These are phyloP conservation scores for Alosa sapidissima DNA, from an alignment of 2,797 vertebrate species.

Conservation along the genomic window DNA sequence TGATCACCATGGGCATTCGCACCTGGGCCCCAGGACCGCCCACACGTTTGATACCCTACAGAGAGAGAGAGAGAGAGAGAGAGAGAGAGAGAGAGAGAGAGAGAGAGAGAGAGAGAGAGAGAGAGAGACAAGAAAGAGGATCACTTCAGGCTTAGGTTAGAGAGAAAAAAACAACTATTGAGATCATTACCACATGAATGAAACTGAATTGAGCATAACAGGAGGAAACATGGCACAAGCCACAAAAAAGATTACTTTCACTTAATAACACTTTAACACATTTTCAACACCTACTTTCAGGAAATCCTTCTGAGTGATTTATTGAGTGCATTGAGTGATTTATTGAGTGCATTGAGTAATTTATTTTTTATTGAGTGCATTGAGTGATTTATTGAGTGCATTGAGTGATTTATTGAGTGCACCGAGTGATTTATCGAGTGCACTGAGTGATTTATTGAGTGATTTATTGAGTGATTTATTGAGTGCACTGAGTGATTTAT, in stretches of 20 bases:
- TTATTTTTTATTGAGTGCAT: too few relatives aligned
- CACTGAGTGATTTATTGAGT: too few relatives aligned
- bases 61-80: conserved; percentile 1
- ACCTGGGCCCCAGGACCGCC: conserved; percentile 74
- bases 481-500: too few relatives aligned
- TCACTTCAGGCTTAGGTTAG: not conserved
- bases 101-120: conserved; percentile 38
- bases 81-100: conserved; percentile 34
- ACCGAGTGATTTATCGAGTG: too few relatives aligned
- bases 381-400: too few relatives aligned
- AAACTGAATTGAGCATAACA: not conserved
- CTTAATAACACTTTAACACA: too few relatives aligned
- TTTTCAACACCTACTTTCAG: too few relatives aligned
- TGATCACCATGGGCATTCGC: conserved; percentile 85
- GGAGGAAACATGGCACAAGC: not conserved
- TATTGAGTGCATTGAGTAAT: too few relatives aligned
- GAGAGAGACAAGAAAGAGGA: conserved; percentile 42
- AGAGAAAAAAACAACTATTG: not conserved
- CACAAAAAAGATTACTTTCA: not conserved
- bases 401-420: too few relatives aligned
- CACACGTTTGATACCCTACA: conserved; percentile 76
- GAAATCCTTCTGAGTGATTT: too few relatives aligned
- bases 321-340: too few relatives aligned
- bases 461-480: too few relatives aligned
- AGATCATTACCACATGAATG: not conserved